phyloP scores from a whole-genome alignment of 2,888 invertebrate genomes.

The Byasa hedistus region DNA sequence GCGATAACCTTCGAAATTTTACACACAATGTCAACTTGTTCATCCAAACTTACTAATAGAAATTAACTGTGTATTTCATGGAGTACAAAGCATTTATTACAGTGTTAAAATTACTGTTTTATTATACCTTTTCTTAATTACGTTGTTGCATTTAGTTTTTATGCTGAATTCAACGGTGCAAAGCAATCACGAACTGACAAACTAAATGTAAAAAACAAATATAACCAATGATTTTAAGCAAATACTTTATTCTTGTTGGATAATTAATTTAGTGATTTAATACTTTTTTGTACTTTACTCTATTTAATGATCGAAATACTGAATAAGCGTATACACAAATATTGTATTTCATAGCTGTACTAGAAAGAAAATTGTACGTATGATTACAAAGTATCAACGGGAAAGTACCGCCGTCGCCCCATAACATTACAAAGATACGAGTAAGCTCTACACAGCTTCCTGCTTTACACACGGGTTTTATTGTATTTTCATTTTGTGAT shows the following conservation, averaged over 20 bases:
- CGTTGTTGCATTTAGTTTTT: background rate
- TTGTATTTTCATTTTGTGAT: background rate
- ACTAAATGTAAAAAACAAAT: background rate
- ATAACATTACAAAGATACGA: conserved; percentile 12
- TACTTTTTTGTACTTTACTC: background rate
- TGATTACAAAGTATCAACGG: conserved; percentile 5
- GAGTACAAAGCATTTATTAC: background rate
- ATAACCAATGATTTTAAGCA: background rate
- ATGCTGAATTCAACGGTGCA: background rate
- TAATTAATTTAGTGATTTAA: background rate
- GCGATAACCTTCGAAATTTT: background rate
- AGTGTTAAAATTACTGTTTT: background rate
- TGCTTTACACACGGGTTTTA: background rate
- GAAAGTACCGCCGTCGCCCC: background rate
- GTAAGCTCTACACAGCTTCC: background rate
- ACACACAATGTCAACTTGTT: background rate
- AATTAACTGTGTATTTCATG: background rate
- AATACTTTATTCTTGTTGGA: background rate
- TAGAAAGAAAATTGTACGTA: conserved; percentile 1
- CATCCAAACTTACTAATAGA: background rate
- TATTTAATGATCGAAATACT: background rate
- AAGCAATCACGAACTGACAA: background rate
- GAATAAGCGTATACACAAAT: background rate
- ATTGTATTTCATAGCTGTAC: background rate
- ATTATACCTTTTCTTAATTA: background rate